Base-by-base conservation (phyloP, 2,113 vertebrate species). In the Trematomus loennbergii region DNA sequence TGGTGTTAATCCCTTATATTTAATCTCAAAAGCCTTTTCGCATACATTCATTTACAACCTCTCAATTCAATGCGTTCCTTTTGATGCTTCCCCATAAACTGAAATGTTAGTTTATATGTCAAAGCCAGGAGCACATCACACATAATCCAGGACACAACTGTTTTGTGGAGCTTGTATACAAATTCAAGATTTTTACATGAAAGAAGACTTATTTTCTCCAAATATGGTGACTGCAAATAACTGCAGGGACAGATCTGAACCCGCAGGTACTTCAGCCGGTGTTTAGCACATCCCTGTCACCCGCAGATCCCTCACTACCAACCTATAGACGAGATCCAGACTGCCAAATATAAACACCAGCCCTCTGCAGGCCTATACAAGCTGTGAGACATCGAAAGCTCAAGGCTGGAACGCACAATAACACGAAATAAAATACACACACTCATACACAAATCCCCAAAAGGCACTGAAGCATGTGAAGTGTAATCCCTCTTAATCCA, bases 401-500 rank as follows among this genome's bases (percentile, higher is more conserved):
- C 29, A 70, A 40, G 36, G 54, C 58, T 63, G 20, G 12, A 29
- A 55, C 16, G 70, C 72, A 71, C 40, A 72, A 11, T 18, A 55
- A 76, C 61, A 62, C 25, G 4, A 46, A 40, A 55, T 20, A 60
- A 46, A 29, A 18, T 5, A 40, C 53, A 72, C 68, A 79, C 40
- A 45, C 36, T 17, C 18, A 61, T n/a, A 88, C 46, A 65, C 48
- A 61, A 65, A 67, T 20, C 40, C 54, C 61, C 69, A 78, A 70
- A 74, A 74, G 52, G 57, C 58, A 69, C 45, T 22, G 53, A 46
- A 62, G 61, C 66, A 69, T 68, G 62, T 48, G 95, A 17, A 96
- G 89, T 50, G 63, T 81, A 73, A 85, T 77, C 73, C 67, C 55
- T 58, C 17, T 22, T 72, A 85, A 85, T 81, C 78, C 68, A 46